Evolutionary conservation across 2,797 vertebrate genomes (phyloP).

Genomic region (Halcyon leucocephala): DNA sequence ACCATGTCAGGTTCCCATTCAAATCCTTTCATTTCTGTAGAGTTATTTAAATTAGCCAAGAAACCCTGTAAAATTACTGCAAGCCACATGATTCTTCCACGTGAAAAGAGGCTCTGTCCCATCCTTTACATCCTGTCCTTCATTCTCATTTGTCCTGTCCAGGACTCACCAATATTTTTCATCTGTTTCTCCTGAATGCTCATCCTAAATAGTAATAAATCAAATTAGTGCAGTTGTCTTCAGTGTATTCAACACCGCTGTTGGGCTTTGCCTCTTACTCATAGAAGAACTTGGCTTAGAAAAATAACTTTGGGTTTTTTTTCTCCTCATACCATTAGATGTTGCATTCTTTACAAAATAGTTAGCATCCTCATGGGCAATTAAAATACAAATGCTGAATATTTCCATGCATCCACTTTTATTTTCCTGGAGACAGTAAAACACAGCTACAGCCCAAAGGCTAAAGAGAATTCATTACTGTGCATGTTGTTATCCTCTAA

Average conservation of each 20-base stretch:
- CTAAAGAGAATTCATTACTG: constrained; percentile 40
- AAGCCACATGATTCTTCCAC: not conserved
- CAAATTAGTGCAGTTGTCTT: not conserved
- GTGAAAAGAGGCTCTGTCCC: not conserved
- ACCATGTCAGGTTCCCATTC: not conserved
- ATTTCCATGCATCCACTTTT: constrained; percentile 17
- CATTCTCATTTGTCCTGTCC: not conserved
- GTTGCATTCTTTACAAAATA: not conserved
- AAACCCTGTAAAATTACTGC: not conserved
- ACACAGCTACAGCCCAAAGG: constrained; percentile 37
- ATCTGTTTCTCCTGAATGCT: not conserved
- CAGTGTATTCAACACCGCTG: not conserved
- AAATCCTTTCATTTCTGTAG: not conserved
- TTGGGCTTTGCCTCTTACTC: not conserved
- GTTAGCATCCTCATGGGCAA: not conserved
- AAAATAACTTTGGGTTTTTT: not conserved
- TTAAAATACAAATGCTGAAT: constrained; percentile 31
- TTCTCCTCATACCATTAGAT: not conserved
- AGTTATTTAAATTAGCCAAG: not conserved
- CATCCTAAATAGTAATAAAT: not conserved
- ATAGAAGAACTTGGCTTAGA: not conserved
- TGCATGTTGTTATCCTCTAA: constrained; percentile 38
- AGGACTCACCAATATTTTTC: not conserved
- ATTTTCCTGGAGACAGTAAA: constrained; percentile 45
- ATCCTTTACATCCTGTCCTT: not conserved